phyloP scores from a whole-genome alignment of 2,888 invertebrate species.

The Prosapia bicincta region DNA sequence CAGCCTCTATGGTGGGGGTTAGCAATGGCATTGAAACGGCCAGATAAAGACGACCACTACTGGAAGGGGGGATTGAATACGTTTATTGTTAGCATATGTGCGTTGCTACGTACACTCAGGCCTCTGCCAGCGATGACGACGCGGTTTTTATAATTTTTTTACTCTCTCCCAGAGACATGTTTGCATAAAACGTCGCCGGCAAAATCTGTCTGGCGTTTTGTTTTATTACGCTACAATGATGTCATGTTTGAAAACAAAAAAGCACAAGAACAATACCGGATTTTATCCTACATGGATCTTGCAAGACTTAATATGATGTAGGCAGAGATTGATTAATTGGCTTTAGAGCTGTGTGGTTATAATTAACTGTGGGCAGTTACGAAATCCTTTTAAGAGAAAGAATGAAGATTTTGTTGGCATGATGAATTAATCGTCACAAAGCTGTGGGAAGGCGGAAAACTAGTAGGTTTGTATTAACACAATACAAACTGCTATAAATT shows the following conservation, averaged over 20 bases:
- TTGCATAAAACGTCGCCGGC: not conserved
- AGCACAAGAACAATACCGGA: not conserved
- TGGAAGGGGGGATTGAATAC: not conserved
- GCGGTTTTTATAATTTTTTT: not conserved
- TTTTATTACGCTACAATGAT: not conserved
- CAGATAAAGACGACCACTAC: not conserved
- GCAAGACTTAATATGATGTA: not conserved
- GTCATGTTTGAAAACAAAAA: not conserved
- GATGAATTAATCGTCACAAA: not conserved
- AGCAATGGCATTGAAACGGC: not conserved
- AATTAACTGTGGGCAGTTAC: constrained; percentile 2
- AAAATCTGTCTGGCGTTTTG: not conserved
- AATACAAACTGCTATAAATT: not conserved
- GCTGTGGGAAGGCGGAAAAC: not conserved
- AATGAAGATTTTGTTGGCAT: not conserved
- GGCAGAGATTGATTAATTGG: not conserved
- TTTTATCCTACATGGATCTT: not conserved
- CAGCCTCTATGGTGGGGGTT: not conserved
- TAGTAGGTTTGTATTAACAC: not conserved
- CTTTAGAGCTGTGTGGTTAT: not conserved
- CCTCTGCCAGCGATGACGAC: not conserved
- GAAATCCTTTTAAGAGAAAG: not conserved
- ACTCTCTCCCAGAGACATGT: not conserved
- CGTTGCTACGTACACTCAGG: not conserved
- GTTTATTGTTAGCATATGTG: not conserved